Conservation (phyloP, 2,797 vertebrate genomes). For the Alcedo quadribrachys region DNA sequence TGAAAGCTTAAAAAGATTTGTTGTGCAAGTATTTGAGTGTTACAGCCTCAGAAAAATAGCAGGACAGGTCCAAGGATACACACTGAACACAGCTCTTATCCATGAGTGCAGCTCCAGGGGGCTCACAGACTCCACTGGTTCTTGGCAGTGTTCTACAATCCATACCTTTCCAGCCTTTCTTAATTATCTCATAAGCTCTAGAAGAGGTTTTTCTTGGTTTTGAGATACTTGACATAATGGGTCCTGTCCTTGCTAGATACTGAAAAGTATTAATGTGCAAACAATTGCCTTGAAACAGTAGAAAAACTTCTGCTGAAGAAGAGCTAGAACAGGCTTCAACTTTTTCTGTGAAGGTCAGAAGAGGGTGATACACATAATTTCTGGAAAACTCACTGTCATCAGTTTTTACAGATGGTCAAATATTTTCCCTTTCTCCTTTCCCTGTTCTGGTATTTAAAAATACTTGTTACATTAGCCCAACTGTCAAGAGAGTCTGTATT, state of each 20-base stretch:
- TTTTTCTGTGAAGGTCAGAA: not conserved
- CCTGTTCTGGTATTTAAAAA: slow-evolving; percentile 21
- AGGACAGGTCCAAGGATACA: not conserved
- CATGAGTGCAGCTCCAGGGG: not conserved
- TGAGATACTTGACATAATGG: not conserved
- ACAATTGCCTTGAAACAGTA: not conserved
- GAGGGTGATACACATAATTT: not conserved
- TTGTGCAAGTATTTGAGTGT: not conserved
- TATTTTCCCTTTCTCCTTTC: slow-evolving; percentile 20
- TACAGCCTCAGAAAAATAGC: not conserved
- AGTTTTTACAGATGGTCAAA: not conserved
- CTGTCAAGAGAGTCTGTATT: not conserved
- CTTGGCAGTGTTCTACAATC: not conserved
- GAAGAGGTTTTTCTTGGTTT: not conserved
- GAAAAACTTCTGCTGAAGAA: slow-evolving; percentile 2
- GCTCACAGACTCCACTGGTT: fast-evolving
- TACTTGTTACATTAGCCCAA: not conserved
- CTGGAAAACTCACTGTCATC: slow-evolving; percentile 8
- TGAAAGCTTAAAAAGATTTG: not conserved
- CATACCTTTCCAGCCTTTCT: not conserved
- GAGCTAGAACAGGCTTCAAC: not conserved
- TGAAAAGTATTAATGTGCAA: not conserved
- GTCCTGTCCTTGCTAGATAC: not conserved
- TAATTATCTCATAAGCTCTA: not conserved
- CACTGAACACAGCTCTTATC: not conserved